phyloP scores from a whole-genome alignment of 2,797 vertebrate genomes.

The Mallotus villosus region DNA sequence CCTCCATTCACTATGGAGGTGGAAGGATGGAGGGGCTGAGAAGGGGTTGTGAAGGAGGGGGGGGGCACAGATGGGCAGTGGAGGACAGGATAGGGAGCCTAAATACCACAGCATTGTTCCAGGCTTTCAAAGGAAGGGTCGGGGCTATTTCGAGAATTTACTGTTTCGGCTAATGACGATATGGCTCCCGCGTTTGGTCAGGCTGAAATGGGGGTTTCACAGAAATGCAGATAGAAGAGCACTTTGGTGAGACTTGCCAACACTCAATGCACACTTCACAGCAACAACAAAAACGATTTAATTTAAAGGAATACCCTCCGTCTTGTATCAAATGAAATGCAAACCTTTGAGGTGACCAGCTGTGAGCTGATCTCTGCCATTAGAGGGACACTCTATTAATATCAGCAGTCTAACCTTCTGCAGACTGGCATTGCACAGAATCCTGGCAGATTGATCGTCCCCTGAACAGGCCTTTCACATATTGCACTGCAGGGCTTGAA shows the following conservation, averaged over 20 bases:
- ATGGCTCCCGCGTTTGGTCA: too few relatives aligned
- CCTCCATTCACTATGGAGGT: conserved; percentile 37
- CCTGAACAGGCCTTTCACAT: conserved; percentile 64
- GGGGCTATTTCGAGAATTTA: background rate
- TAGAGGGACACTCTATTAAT: conserved; percentile 52
- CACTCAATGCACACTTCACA: background rate
- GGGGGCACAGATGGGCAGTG: conserved; percentile 40
- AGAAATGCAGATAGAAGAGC: background rate
- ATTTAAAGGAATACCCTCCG: background rate
- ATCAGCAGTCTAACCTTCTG: conserved; percentile 58
- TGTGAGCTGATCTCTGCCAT: conserved; percentile 55
- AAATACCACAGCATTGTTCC: conserved; percentile 24
- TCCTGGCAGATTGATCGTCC: conserved; percentile 62
- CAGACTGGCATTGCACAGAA: conserved; percentile 42
- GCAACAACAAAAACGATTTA: background rate
- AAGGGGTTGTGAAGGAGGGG: conserved; percentile 8
- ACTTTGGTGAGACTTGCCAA: background rate
- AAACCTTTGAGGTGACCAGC: conserved; percentile 55
- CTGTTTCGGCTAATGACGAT: background rate
- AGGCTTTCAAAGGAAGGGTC: conserved; percentile 16
- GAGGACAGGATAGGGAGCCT: conserved; percentile 31
- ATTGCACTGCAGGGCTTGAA: conserved; percentile 54
- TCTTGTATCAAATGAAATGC: conserved; percentile 53
- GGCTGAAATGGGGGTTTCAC: too few relatives aligned
- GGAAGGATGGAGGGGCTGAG: background rate